phyloP scores from a whole-genome alignment of 1,140 invertebrate genomes.

The Cotesia vestalis region DNA sequence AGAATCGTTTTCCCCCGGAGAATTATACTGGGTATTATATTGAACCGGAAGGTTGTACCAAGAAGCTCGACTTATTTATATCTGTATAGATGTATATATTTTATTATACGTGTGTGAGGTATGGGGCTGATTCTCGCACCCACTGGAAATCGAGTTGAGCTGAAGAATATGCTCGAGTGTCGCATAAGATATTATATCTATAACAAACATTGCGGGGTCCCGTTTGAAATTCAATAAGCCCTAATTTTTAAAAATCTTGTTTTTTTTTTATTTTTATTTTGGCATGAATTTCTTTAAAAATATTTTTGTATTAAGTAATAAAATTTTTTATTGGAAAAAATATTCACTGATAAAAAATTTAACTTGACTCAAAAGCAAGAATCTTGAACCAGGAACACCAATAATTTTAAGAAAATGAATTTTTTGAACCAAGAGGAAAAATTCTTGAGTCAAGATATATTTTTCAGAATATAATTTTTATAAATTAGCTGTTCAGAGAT shows the following conservation, averaged over 20 bases:
- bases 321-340: too few species aligned
- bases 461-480: too few species aligned
- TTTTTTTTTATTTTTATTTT: neutral
- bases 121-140: conserved; percentile 24
- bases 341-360: too few species aligned
- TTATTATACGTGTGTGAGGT: neutral
- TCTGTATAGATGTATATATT: neutral
- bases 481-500: too few species aligned
- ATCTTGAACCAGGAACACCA: too few species aligned
- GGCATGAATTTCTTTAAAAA: too few species aligned
- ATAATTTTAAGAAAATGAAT: too few species aligned
- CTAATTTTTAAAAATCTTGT: neutral
- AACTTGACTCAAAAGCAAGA: too few species aligned
- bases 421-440: too few species aligned
- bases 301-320: too few species aligned
- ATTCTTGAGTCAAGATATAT: too few species aligned
- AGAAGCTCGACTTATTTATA: conserved; percentile 14
- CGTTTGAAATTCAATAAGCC: neutral
- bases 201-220: neutral
- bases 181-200: neutral
- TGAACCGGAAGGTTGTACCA: conserved; percentile 52
- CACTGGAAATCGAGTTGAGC: conserved; percentile 15
- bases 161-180: conserved; percentile 18
- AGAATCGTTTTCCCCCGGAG: conserved; percentile 60
- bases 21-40: conserved; percentile 60